Evolutionary conservation across 2,888 invertebrate genomes (phyloP), one percentile per base, ranked within the genome.

Genomic region (Rhagonycha lutea): DNA sequence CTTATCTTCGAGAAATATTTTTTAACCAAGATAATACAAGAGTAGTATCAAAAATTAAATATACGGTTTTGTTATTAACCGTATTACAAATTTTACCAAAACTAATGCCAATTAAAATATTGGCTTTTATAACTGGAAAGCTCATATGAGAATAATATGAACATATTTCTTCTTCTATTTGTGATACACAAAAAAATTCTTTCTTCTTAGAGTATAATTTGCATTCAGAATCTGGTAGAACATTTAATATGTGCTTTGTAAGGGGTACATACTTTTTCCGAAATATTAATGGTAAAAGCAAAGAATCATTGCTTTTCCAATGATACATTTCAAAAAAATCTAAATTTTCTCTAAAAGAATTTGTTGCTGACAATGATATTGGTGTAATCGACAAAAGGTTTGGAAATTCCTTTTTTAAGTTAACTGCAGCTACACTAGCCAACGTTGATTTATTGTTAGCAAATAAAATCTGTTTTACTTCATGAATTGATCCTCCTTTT

Each of bases 401-500:
- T 14, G 72, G 68, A 23, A 75, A 75, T 69, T 5, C 47, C 0
- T 11, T 12, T 29, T 29, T 4, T 18, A 75, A 63, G 10, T 72
- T 63, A 10, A 71, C 26, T 12, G 69, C 71, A 8, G 75, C 69
- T 63, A 75, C 9, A 10, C 67, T 70, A 23, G 24, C 14, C 8
- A n/a, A 61, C 14, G 18, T 3, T 10, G 14, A 63, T 2, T 2
- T n/a, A 7, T 29, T 7, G 14, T 32, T 32, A 8, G 65, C 32
- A 32, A 68, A 71, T 23, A 76, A 14, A 11, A 69, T 61, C 5
- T 28, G 26, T 12, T 18, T 12, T 11, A 76, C 28, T 68, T 73
- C 14, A 24, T 70, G 63, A 11, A 77, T 26, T 9, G 61, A 69
- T 11, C 79, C 79, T n/a, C 71, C 77, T 61, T 71, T 47, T 9